Conservation (phyloP, 2,797 vertebrate species). For the Chaunax sp. region DNA sequence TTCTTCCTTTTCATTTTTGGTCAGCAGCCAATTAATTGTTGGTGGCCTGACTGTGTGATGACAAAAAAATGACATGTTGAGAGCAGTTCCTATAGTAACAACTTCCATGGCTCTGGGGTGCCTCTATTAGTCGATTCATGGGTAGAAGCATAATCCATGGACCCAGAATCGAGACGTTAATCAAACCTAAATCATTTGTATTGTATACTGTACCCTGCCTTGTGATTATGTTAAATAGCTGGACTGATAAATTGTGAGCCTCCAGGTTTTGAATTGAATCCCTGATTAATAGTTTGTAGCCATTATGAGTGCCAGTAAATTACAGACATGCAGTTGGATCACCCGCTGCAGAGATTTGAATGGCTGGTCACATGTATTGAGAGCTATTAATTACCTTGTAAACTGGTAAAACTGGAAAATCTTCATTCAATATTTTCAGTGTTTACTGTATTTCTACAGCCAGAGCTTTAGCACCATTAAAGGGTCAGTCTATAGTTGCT, state of each 20-base stretch:
- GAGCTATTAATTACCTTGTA: constrained; percentile 39
- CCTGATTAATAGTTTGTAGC: constrained; percentile 37
- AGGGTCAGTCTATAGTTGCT: not conserved
- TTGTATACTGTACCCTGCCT: not conserved
- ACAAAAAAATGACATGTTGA: constrained; percentile 17
- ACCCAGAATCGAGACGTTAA: constrained; percentile 11
- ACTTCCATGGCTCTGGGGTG: constrained; percentile 3
- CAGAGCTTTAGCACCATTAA: constrained; percentile 23
- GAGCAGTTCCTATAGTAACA: constrained; percentile 60
- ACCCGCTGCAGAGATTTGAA: constrained; percentile 27
- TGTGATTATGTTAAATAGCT: constrained; percentile 9
- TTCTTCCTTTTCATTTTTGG: constrained; percentile 21
- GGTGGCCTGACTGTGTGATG: constrained; percentile 25
- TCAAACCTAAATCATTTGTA: constrained; percentile 25
- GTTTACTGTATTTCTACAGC: no score
- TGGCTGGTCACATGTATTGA: constrained; percentile 36
- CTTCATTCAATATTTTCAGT: no score
- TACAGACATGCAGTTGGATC: constrained; percentile 4
- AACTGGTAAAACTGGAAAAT: constrained; percentile 30
- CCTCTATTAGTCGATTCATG: constrained; percentile 20
- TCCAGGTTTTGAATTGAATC: constrained; percentile 39
- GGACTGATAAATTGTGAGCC: constrained; percentile 23
- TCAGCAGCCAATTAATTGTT: not conserved
- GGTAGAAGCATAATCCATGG: constrained; percentile 29
- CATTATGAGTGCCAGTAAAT: constrained; percentile 38